Evolutionary conservation across 2,888 invertebrate species (phyloP).

Genomic region (Drosophila cyrtoloma): DNA sequence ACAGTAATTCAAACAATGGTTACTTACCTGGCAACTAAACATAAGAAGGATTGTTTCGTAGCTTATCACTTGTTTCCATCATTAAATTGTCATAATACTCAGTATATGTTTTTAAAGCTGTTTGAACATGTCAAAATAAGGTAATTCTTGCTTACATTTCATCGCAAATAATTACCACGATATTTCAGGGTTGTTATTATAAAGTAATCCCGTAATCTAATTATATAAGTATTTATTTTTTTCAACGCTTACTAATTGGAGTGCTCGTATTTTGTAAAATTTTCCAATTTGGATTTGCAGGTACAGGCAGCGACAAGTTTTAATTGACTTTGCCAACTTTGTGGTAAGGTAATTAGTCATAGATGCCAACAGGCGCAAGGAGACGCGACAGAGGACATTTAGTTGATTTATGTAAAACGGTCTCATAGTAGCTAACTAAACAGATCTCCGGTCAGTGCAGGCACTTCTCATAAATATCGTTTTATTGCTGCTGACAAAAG

Average conservation of each 20-base stretch:
- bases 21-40: neutral
- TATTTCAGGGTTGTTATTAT: neutral
- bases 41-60: neutral
- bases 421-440: slow-evolving; percentile 21
- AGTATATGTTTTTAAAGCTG: neutral
- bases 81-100: neutral
- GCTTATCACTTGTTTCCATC: neutral
- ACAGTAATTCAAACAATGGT: neutral
- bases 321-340: slow-evolving; percentile 69
- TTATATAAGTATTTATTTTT: slow-evolving; percentile 8
- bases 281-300: slow-evolving; percentile 59
- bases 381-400: slow-evolving; percentile 48
- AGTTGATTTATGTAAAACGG: slow-evolving; percentile 72
- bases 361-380: slow-evolving; percentile 38
- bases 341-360: slow-evolving; percentile 64
- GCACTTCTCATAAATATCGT: slow-evolving; percentile 70
- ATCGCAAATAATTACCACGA: neutral
- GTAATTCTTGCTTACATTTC: neutral
- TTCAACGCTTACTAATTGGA: slow-evolving; percentile 28
- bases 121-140: neutral
- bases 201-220: slow-evolving; percentile 13
- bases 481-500: slow-evolving; percentile 72
- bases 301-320: slow-evolving; percentile 63
- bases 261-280: slow-evolving; percentile 34
- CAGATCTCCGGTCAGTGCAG: slow-evolving; percentile 27